phyloP scores from a whole-genome alignment of 1,140 invertebrate species.

The Bursaphelenchus mucronatus region DNA sequence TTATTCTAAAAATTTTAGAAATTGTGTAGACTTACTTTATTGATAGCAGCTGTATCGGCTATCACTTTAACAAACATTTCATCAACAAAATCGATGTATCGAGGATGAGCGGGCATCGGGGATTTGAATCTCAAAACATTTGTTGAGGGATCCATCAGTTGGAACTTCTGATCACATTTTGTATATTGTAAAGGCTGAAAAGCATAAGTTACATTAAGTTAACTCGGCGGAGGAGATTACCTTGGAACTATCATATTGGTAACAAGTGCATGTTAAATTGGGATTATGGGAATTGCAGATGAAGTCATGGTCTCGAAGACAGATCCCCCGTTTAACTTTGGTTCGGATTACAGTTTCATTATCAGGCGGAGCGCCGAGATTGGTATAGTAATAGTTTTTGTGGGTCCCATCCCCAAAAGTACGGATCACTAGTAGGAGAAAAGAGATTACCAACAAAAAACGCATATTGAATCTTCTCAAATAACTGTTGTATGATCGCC shows the following conservation, averaged over 20 bases:
- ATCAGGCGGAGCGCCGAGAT: too few species aligned
- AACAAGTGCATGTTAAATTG: constrained; percentile 8
- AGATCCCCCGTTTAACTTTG: background rate
- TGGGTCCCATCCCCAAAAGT: too few species aligned
- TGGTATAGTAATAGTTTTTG: too few species aligned
- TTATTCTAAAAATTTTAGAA: too few species aligned
- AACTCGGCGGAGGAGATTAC: background rate
- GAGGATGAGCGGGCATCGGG: background rate
- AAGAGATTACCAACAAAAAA: too few species aligned
- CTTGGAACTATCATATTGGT: background rate
- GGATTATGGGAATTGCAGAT: constrained; percentile 8
- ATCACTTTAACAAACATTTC: constrained; percentile 8
- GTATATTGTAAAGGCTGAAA: background rate
- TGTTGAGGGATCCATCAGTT: background rate
- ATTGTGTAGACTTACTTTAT: background rate
- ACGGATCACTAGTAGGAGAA: too few species aligned
- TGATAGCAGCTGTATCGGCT: background rate
- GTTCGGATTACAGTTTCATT: too few species aligned
- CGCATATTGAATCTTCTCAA: too few species aligned
- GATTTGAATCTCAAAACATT: background rate
- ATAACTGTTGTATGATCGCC: too few species aligned
- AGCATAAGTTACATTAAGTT: background rate
- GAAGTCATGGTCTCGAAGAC: background rate
- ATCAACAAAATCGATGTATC: constrained; percentile 3
- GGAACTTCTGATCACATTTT: constrained; percentile 5